Conservation (phyloP, 2,888 invertebrate genomes). For the Cheilosia variabilis region DNA sequence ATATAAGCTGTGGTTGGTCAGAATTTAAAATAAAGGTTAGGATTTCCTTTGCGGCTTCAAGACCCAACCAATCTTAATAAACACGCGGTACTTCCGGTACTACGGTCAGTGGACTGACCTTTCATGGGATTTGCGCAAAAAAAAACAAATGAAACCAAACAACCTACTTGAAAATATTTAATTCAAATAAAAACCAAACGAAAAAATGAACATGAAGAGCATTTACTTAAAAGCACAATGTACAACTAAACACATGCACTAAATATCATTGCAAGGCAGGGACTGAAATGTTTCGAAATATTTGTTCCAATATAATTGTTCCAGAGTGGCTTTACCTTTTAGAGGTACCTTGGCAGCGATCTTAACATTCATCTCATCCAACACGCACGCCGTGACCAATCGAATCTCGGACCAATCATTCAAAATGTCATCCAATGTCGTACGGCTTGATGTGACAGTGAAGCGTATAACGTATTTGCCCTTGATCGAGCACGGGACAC, state of each 20-base stretch:
- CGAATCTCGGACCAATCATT: constrained; percentile 95
- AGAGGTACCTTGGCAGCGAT: constrained; percentile 87
- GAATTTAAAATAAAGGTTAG: no score
- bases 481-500: constrained; percentile 97
- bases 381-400: constrained; percentile 88
- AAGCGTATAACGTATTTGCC: constrained; percentile 94
- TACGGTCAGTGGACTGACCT: not conserved
- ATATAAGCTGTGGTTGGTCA: no score
- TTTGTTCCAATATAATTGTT: not conserved
- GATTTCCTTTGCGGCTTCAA: no score
- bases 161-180: not conserved
- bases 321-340: constrained; percentile 86
- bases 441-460: constrained; percentile 95
- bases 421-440: constrained; percentile 89
- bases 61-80: no score
- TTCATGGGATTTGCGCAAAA: no score
- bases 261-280: not conserved
- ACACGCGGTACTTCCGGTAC: no score
- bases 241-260: constrained; percentile 1
- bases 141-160: not conserved
- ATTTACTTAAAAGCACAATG: constrained; percentile 29
- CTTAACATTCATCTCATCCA: constrained; percentile 87
- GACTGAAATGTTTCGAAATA: not conserved
- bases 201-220: not conserved
- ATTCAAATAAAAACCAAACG: not conserved